A percentile compares a stretch with the other conserved stretches of the same genome.
These are phyloP conservation scores for Lepidocolaptes lacrymiger DNA, from an alignment of 2,797 vertebrate genomes.

Conservation along the genomic window DNA sequence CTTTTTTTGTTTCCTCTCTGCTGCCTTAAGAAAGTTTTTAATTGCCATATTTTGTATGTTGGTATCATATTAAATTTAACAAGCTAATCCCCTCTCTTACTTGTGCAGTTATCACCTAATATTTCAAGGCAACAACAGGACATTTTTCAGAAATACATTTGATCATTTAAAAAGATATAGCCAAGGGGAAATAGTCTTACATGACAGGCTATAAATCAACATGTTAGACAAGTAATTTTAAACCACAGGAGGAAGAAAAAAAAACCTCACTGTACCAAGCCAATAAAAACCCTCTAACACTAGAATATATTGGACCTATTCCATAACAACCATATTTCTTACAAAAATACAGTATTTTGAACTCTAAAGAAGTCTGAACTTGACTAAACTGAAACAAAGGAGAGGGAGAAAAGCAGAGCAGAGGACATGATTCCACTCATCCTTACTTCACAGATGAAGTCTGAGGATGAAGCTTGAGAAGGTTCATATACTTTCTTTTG, in stretches of 20 bases:
- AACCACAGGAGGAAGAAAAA: conserved; percentile 29
- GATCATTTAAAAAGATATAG: conserved; percentile 37
- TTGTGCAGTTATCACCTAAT: conserved; percentile 25
- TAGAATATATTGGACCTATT: conserved; percentile 7
- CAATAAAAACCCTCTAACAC: conserved; percentile 40
- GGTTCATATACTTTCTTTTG: neutral
- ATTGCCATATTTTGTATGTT: neutral
- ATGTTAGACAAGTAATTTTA: conserved; percentile 42
- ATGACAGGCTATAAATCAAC: conserved; percentile 45
- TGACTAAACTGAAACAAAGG: conserved; percentile 18
- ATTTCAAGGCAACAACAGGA: conserved; percentile 44
- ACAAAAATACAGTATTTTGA: conserved; percentile 28
- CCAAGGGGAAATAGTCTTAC: conserved; percentile 38
- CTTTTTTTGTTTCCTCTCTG: neutral
- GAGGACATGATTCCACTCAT: neutral
- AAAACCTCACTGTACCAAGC: neutral
- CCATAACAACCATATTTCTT: conserved; percentile 23
- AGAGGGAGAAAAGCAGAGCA: neutral
- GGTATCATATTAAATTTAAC: conserved; percentile 2
- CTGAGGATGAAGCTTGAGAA: neutral
- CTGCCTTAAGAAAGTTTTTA: neutral
- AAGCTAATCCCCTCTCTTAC: neutral
- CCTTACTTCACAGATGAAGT: neutral
- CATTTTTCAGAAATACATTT: conserved; percentile 25
- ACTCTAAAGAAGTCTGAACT: conserved; percentile 7